These are phyloP conservation scores for Metaphire vulgaris DNA, from an alignment of 1,140 invertebrate genomes.

Conservation along the genomic window DNA sequence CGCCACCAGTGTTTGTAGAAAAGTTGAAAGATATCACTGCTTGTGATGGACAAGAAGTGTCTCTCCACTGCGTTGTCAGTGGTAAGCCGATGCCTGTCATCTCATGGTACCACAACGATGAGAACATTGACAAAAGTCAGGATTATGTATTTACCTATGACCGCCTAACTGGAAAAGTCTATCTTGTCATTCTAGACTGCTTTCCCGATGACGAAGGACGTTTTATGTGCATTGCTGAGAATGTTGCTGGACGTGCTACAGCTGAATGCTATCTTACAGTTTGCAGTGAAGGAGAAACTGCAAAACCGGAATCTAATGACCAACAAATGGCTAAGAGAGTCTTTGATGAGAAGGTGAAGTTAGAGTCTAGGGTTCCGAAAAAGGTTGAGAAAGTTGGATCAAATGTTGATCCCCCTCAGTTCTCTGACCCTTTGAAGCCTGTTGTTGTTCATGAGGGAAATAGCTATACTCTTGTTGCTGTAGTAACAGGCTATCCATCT, in stretches of 20 bases:
- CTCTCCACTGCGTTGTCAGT: constrained; percentile 41
- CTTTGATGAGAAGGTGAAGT: too few relatives aligned
- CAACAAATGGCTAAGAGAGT: not conserved
- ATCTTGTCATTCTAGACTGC: constrained; percentile 52
- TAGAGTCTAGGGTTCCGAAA: too few relatives aligned
- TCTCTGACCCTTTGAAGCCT: constrained; percentile 89
- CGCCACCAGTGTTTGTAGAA: constrained; percentile 46
- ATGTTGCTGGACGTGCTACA: constrained; percentile 71
- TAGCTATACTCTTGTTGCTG: constrained; percentile 65
- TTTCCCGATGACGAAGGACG: constrained; percentile 53
- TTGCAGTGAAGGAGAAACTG: not conserved
- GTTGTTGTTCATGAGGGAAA: constrained; percentile 79
- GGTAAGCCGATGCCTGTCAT: constrained; percentile 45
- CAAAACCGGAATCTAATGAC: not conserved
- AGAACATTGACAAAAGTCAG: constrained; percentile 49
- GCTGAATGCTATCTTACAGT: constrained; percentile 60
- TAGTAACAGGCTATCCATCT: constrained; percentile 48
- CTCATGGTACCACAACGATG: constrained; percentile 50
- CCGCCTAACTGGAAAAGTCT: constrained; percentile 42
- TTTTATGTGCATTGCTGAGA: constrained; percentile 55
- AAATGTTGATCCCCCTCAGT: constrained; percentile 65
- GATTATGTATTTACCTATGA: constrained; percentile 50
- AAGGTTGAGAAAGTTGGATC: too few relatives aligned
- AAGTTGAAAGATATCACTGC: constrained; percentile 38
- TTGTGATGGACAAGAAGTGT: constrained; percentile 44